Base-by-base conservation (phyloP, 2,888 invertebrate species). In the Agriopis marginaria region DNA sequence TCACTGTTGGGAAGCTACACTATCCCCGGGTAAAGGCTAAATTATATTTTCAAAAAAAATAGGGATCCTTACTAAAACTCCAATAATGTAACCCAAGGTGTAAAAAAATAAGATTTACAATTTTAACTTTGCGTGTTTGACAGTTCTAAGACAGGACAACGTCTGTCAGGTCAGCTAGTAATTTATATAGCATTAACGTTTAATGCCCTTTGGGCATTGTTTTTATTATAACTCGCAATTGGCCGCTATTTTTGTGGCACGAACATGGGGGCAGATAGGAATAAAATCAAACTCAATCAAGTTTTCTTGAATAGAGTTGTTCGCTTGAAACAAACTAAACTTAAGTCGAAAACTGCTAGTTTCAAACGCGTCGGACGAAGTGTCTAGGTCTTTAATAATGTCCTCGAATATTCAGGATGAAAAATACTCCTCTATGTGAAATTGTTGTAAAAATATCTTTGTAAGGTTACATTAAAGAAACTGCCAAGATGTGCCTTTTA, bases 401-500 rank as follows among this genome's bases (percentile, higher is more conserved):
- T 75, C 74, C 74, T 63, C 23, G 72, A 72, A 72, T 72, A 71
- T 71, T 66, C 74, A 70, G 67, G 66, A 66, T 66, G 44, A 56
- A 55, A 53, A 90, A 90, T 91, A 92, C 89, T 91, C 87, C 81
- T 86, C 88, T 89, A 77, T 86, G 79, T 87, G 80, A 84, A 86
- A 90, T 82, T 88, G 86, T 90, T 91, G 90, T 91, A 90, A 88
- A 88, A 86, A 86, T 75, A 71, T 73, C 69, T 66, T 84, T 82
- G 75, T 79, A 81, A 83, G 80, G 82, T 83, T 82, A 75, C 85
- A 86, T 85, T 76, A 78, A 71, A 73, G 68, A 90, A 91, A 94
- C 94, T 94, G 94, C 94, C 94, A 93, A 88, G 79, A 91, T 89
- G 94, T 94, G 94, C 94, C 94, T 93, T 93, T 90, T 92, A 90